Base-by-base conservation (phyloP, 2,797 vertebrate species). In the Macropus fuliginosus region DNA sequence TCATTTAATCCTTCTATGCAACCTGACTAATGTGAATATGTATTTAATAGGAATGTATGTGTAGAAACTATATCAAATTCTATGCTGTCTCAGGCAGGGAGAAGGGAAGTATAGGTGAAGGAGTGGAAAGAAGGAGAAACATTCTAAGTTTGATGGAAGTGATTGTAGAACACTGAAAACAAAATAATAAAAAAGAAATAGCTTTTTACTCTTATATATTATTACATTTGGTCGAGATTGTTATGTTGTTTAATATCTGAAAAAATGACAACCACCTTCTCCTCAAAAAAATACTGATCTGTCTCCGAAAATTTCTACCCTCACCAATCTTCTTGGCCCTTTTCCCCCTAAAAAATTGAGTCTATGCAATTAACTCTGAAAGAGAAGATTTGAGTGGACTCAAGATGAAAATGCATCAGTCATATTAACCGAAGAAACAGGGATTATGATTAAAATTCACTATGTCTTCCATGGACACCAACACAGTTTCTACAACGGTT, bases 311-410 rank as follows among this genome's bases (percentile, higher is more conserved):
- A 55, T 95, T 57, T 3, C 54, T 50, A 18, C 12, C 27, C 34
- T 92, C 93, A 94, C 40, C 0, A 81, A 40, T 31, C 31, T 96
- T 92, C 89, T 10, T 21, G 1, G 93, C 27, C 28, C 66, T 91
- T 14, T 50, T 12, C 91, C 6, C 52, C 50, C 57, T 59, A 24
- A 92, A 91, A 2, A 62, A 21, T 18, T 91, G 13, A 31, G 87
- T 95, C 95, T 93, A 94, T 59, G 95, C 27, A 95, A 91, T 40
- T 91, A 91, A 74, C 92, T 56, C 54, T 56, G 50, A 94, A 54
- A 34, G 28, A 0, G 95, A 95, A 89, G 52, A 94, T 54, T 54
- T 29, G 2, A 90, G 14, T 52, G 11, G 52, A 93, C 95, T 40
- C 24, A 91, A 90, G 56, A 96, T 59, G 54, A 74, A 97, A 97